phyloP scores from a whole-genome alignment of 2,797 vertebrate genomes.

The Phoebastria nigripes region DNA sequence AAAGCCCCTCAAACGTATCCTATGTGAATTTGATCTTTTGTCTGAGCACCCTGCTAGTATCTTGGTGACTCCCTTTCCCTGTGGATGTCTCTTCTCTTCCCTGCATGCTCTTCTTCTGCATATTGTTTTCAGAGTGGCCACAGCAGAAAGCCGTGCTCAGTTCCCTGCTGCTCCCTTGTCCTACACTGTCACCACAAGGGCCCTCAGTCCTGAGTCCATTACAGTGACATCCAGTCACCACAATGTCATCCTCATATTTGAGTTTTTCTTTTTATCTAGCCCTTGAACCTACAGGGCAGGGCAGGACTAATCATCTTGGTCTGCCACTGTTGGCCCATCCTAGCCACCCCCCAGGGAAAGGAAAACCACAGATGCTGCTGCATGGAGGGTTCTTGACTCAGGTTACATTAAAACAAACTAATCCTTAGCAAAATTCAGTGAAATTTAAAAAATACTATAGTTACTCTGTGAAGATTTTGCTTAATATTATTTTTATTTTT shows the following conservation, averaged over 20 bases:
- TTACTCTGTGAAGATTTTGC: background rate
- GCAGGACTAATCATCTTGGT: background rate
- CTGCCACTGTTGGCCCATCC: background rate
- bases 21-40: background rate
- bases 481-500: background rate
- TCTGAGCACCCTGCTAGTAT: background rate
- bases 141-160: background rate
- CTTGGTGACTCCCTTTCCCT: background rate
- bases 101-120: background rate
- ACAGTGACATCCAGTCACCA: background rate
- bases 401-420: background rate
- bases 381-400: background rate
- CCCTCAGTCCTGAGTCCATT: background rate
- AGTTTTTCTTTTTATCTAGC: background rate
- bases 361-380: background rate
- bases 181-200: fast-evolving
- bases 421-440: background rate
- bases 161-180: background rate
- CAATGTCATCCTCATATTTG: background rate
- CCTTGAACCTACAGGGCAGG: background rate
- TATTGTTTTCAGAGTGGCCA: background rate
- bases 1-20: background rate
- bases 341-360: background rate
- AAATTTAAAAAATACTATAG: background rate
- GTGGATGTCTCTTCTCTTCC: background rate